Percentiles rank a stretch among this genome's conserved stretches.
Evolutionary conservation across 2,113 vertebrate genomes (phyloP).

Genomic region (Sorex fumeus): DNA sequence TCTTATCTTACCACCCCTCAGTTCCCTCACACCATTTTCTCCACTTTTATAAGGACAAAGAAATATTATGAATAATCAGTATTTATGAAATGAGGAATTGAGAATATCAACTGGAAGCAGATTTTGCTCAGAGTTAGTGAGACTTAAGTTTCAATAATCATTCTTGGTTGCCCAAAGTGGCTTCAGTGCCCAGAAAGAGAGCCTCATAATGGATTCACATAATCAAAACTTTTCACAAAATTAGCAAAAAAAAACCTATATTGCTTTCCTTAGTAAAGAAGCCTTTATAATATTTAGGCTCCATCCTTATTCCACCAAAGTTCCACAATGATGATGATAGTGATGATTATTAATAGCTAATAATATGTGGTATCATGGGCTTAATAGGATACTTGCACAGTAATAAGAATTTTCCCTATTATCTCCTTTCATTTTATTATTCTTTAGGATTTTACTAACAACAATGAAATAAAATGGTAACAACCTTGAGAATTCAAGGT

Average conservation of each 20-base stretch:
- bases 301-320: too few species aligned
- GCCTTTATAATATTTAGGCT: neutral
- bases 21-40: neutral
- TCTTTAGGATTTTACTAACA: neutral
- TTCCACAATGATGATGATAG: neutral
- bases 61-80: neutral
- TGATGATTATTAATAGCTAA: neutral
- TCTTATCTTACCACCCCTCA: neutral
- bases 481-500: neutral
- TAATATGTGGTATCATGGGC: neutral
- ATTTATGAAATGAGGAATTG: neutral
- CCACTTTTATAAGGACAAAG: neutral
- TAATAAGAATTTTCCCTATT: neutral
- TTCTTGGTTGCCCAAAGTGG: neutral
- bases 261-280: neutral
- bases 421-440: neutral
- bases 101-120: neutral
- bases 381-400: neutral
- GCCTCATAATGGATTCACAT: neutral
- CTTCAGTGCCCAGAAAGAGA: neutral
- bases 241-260: neutral
- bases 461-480: neutral
- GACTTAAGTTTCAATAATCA: conserved; percentile 1
- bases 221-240: conserved; percentile 36
- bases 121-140: neutral